Evolutionary conservation across 2,888 invertebrate species (phyloP), one percentile per base, ranked within the genome.

Genomic region (Apamea epomidion): DNA sequence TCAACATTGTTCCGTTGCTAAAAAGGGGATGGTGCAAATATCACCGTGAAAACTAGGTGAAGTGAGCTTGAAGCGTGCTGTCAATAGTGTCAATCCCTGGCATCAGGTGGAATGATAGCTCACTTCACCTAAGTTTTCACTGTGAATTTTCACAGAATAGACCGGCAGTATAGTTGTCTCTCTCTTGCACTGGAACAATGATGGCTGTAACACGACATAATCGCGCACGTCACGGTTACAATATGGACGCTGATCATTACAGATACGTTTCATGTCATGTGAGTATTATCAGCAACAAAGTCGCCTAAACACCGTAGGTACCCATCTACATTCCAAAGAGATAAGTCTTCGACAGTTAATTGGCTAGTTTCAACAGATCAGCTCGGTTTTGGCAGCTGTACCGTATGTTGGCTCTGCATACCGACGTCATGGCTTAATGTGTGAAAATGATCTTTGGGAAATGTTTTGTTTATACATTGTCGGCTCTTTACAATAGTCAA

Each of bases 351-450:
- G 74, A 74, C 80, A 84, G 73, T 83, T 48, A 74, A 84, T 74
- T 83, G 70, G 84, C 80, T 21, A 74, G 74, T 54, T 83, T 84
- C 84, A 80, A 83, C 74, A 74, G 45, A 72, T 84, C 70, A 84
- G 37, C 48, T 70, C 58, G 16, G 12, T 80, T 83, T 83, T 83
- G 82, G 82, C 82, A 83, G 80, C 74, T 65, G 48, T 72, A 54
- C 45, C 37, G 16, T 54, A 69, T 7, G 72, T 82, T 82, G 45
- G 82, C 60, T 74, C 70, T 48, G 51, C 73, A 71, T 82, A 54
- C 84, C 70, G 29, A 83, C 79, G 82, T 71, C 80, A 84, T 72
- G 12, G 60, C 10, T 51, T 84, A 70, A 84, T 71, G 64, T 60
- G 69, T 45, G 70, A 64, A 77, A 77, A 77, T 76, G 18, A 37